Evolutionary conservation across 2,797 vertebrate genomes (phyloP), one percentile per base, ranked within the genome.

Genomic region (Sebastes iracundus): DNA sequence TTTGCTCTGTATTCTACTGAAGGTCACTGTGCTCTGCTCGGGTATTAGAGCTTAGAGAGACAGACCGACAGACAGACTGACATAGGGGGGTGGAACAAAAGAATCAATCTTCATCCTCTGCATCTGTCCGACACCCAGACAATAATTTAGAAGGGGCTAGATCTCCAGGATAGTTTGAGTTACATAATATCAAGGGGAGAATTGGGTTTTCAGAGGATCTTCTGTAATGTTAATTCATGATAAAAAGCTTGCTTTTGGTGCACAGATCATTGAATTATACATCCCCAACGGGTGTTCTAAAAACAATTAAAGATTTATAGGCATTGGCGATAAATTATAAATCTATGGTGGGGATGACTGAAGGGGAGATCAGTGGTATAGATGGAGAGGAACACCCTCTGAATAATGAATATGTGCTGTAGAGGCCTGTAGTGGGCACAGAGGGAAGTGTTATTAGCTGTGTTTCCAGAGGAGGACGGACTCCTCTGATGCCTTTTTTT

Each of bases 291-390:
- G 80, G 75, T 86, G 77, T 73, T 90, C 86, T 85, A 30, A 83
- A 88, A 85, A 87, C 77, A 86, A 87, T 92, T 62, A 93, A 94
- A 92, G 71, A 92, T 93, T 90, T 27, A 94, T 91, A 72, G 77
- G 79, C 60, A 35, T 59, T 60, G 20, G 38, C 88, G 74, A 83
- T 93, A 63, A 93, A 94, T 94, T 85, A 94, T 93, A 84, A 77
- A 95, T 93, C 88, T 93, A 90, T 90, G 81, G 72, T 75, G 87
- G 92, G 90, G 89, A 94, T 91, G 86, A 90, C 91, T 91, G 72
- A 55, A 81, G 81, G 75, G 60, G 59, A 82, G 85, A 85, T 77
- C 71, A 63, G 84, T 59, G 81, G 82, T 87, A 78, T 63, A 80
- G 89, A 86, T 72, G 84, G 72, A 87, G 85, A 84, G 64, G 58